Percentiles rank a stretch among this genome's conserved stretches.
These are phyloP conservation scores for Thinocorus orbignyianus DNA, from an alignment of 2,113 vertebrate genomes.

Conservation along the genomic window DNA sequence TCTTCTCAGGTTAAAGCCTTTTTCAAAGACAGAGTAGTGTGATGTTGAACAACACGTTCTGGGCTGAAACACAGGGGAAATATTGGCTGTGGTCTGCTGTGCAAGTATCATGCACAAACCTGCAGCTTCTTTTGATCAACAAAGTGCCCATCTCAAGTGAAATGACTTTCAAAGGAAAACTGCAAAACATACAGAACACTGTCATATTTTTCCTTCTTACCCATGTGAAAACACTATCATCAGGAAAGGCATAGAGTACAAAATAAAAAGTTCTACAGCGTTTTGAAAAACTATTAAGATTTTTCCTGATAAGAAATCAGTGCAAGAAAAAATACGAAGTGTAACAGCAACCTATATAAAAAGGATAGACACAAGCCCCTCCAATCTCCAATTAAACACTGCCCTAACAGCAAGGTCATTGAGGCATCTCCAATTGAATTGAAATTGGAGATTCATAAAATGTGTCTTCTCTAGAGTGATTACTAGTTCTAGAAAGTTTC, in stretches of 20 bases:
- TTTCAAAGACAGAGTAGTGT: not conserved
- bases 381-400: not conserved
- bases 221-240: not conserved
- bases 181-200: not conserved
- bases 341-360: not conserved
- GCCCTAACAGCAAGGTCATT: not conserved
- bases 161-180: not conserved
- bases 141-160: not conserved
- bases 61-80: not conserved
- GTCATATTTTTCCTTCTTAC: not conserved
- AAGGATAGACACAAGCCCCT: not conserved
- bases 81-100: not conserved
- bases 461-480: not conserved
- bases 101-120: not conserved
- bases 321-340: not conserved
- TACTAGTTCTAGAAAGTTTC: not conserved
- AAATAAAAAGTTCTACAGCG: not conserved
- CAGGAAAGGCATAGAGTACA: not conserved
- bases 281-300: not conserved
- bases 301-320: not conserved
- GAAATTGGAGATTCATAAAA: not conserved
- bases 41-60: not conserved
- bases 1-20: not conserved
- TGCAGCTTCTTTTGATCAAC: not conserved
- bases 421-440: not conserved